These are phyloP conservation scores for Orthosia gothica DNA, from an alignment of 2,888 invertebrate species.

Conservation along the genomic window DNA sequence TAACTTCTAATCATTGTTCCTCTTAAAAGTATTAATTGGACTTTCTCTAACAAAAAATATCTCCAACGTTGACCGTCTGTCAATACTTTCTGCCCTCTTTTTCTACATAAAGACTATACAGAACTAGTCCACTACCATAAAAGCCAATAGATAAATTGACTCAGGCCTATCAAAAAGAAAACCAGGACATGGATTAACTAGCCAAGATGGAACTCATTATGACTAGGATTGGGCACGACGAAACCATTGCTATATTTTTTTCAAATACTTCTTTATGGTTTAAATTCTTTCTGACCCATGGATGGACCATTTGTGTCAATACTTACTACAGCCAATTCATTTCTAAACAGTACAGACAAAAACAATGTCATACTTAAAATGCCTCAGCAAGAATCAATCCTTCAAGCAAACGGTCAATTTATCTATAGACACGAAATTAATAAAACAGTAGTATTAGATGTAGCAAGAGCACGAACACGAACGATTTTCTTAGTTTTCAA, in stretches of 20 bases:
- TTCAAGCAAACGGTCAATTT: slow-evolving; percentile 39
- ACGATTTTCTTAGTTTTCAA: slow-evolving; percentile 26
- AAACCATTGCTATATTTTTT: not conserved
- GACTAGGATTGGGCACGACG: not conserved
- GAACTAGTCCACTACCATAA: slow-evolving; percentile 35
- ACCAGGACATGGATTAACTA: not conserved
- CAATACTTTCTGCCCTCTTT: slow-evolving; percentile 8
- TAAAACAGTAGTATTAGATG: slow-evolving; percentile 19
- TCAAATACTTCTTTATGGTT: not conserved
- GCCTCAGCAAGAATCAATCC: not conserved
- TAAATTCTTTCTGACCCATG: not conserved
- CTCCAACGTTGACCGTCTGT: slow-evolving; percentile 55
- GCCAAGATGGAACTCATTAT: not conserved
- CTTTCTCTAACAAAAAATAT: slow-evolving; percentile 51
- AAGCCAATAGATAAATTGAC: slow-evolving; percentile 54
- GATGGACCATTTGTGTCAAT: not conserved
- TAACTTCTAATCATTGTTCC: slow-evolving; percentile 36
- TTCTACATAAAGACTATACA: slow-evolving; percentile 42
- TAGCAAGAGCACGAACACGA: slow-evolving; percentile 33
- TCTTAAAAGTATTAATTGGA: slow-evolving; percentile 36
- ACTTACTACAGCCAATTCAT: not conserved
- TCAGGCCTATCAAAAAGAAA: not conserved
- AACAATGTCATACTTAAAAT: not conserved
- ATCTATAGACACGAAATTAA: slow-evolving; percentile 39
- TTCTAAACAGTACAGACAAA: not conserved